Base-by-base conservation (phyloP, 1,140 invertebrate genomes). In the Maniola jurtina region DNA sequence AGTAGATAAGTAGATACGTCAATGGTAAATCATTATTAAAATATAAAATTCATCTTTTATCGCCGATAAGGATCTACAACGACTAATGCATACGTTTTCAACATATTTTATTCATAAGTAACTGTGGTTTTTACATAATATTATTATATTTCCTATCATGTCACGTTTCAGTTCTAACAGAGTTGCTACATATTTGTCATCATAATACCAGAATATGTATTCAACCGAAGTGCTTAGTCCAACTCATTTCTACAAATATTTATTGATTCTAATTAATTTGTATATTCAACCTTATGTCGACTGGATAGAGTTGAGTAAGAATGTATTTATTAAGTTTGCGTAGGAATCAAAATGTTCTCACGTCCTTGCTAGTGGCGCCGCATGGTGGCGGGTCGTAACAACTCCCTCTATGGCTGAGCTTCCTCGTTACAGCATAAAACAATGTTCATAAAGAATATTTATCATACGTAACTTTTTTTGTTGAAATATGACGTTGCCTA, bases 141-240 rank as follows among this genome's bases (percentile, higher is more conserved):
- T 62, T 54, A 64, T 48, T 14, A 68, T 64, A 67, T 67, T 79
- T 72, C 69, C 62, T 64, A 61, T 58, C 73, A 59, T 73, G 71
- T 62, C 64, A 64, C 61, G 57, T 67, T 62, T 63, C 68, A 72
- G 52, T 74, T 71, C 71, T 64, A 72, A 72, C 73, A 68, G 64
- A 71, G 68, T 70, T 76, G 71, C 71, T 67, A 73, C 71, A 70
- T 72, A 76, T 85, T 84, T 84, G 84, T 85, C 78, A 84, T 79
- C 77, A 81, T 84, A 83, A 88, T 80, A 83, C 75, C 74, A 73
- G 71, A 81, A 88, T 88, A 83, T 80, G 77, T 84, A 87, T 87
- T 87, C 84, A 75, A 78, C 76, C 76, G 66, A 67, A 72, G 79
- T 81, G 66, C 73, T 77, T 78, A 74, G 66, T 68, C 60, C 42